Base-by-base conservation (phyloP, 2,797 vertebrate species). In the Todus mexicanus region DNA sequence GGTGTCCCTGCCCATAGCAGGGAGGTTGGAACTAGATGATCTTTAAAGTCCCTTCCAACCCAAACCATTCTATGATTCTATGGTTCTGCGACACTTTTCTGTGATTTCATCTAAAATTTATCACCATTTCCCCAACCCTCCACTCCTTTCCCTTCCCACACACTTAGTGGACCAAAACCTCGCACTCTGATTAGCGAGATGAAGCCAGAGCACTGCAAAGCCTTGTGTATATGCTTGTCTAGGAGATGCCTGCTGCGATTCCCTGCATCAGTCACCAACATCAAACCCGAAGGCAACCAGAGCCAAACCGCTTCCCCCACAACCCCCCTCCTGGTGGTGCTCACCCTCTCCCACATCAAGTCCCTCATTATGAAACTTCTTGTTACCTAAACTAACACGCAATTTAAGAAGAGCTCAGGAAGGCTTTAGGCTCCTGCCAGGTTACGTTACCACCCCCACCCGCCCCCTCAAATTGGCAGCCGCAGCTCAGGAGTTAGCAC, bases 211-310 rank as follows among this genome's bases (percentile, higher is more conserved):
- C 31, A 65, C 31, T 26, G 15, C 21, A 64, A 69, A 75, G 37
- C 45, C 40, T 43, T 35, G 15, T 2, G 6, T 7, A 53, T 3
- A 9, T n/a, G 17, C 47, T 78, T 22, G 11, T 38, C 29, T 43
- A 45, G 51, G 60, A 85, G 38, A 37, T 18, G 15, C 48, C 31
- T 37, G 35, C 56, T 33, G 42, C 9, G 20, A 43, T n/a, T 51
- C 53, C 42, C 65, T 33, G 0, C 25, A 15, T 14, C 51, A 22
- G 27, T 33, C 31, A 42, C 20, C 37, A 80, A 5, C 16, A 9
- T 13, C 7, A 0, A 9, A 43, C 11, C 31, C 2, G 1, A 72
- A 50, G n/a, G 7, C 38, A 45, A 26, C 4, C 21, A 26, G 35
- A 50, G 37, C 17, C 42, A 27, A 69, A 81, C 11, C 18, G 23